phyloP scores from a whole-genome alignment of 2,797 vertebrate genomes.

The Nothura maculosa region DNA sequence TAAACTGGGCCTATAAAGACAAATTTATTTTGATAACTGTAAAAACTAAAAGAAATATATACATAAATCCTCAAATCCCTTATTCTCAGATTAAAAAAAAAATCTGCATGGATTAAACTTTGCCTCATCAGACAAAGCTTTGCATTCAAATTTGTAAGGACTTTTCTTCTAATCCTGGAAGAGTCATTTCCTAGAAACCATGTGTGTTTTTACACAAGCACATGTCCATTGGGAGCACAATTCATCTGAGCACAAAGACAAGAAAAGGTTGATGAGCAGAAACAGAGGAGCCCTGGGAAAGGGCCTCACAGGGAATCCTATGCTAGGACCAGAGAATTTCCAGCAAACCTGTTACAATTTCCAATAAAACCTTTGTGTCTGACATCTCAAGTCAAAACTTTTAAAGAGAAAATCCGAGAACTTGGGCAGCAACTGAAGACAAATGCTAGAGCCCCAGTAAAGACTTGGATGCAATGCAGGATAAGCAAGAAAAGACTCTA shows the following conservation, averaged over 20 bases:
- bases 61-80: background rate
- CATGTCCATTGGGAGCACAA: background rate
- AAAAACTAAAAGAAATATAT: background rate
- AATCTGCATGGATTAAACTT: background rate
- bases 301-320: rapidly evolving
- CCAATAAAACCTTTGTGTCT: background rate
- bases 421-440: background rate
- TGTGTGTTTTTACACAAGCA: background rate
- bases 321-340: background rate
- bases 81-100: background rate
- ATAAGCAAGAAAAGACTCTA: background rate
- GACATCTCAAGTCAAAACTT: background rate
- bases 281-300: background rate
- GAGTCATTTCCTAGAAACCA: background rate
- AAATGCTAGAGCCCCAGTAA: background rate
- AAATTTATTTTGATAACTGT: background rate
- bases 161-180: background rate
- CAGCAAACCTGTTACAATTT: background rate
- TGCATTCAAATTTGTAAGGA: background rate
- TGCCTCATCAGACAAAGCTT: background rate
- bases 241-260: background rate
- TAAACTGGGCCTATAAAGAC: background rate
- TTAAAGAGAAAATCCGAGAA: background rate
- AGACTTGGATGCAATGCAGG: background rate
- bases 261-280: background rate